Evolutionary conservation across 2,888 invertebrate genomes (phyloP), one percentile per base, ranked within the genome.

Genomic region (Timandra comae): DNA sequence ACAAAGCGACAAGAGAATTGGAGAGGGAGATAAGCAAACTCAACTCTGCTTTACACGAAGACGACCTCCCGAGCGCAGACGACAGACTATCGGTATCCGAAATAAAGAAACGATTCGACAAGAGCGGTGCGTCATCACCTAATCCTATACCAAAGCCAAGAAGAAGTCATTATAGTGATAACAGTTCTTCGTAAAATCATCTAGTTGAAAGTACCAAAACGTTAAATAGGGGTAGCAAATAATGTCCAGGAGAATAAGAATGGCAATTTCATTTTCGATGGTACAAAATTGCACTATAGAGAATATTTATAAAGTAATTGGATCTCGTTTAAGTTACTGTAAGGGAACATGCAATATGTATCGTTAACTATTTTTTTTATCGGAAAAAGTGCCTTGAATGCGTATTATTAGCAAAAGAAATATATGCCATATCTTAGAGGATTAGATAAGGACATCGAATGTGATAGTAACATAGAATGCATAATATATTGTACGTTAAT

Each of bases 131-230:
- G 26, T 72, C 74, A n/a, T 78, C 81, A 28, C 86, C 86, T 34
- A 86, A 88, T 67, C 88, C 88, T 2, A 82, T 88, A 63, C 88
- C 88, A 56, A 88, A 88, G 61, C 89, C 88, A 2, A 80, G 87
- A 52, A 74, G 89, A 54, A 87, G 88, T 57, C 76, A 81, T 41
- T 73, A 79, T 28, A 76, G 75, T 21, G 77, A 69, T 30, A 62
- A 71, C 5, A 69, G 54, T 37, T 70, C 74, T 23, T 71, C 76
- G 6, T 62, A 47, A 56, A 38, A 30, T 12, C 34, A 24, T 44
- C 34, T 22, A 27, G 7, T 23, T 29, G 7, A 30, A 28, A 13
- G 3, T 12, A 23, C 7, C 13, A 11, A 20, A 11, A 9, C n/a
- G n/a, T n/a, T n/a, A 16, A 24, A 31, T 27, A 7, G 7, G 8